Conservation (phyloP, 2,113 vertebrate species). For the Paradoxurus hermaphroditus region DNA sequence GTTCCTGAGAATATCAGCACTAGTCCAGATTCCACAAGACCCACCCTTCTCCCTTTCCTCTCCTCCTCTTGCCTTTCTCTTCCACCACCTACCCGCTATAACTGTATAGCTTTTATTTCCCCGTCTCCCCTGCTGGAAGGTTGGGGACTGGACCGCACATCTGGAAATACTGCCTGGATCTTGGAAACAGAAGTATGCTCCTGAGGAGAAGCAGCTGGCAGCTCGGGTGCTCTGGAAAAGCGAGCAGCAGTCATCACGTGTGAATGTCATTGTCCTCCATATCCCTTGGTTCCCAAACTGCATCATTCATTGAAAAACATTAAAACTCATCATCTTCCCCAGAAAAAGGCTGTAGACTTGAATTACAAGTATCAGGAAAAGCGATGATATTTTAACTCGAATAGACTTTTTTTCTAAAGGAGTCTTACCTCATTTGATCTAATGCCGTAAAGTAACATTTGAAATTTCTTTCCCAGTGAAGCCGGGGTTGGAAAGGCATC, state of each 20-base stretch:
- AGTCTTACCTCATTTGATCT: constrained; percentile 29
- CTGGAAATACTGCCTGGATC: not conserved
- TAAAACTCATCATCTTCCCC: constrained; percentile 24
- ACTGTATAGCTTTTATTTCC: not conserved
- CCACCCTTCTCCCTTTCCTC: not conserved
- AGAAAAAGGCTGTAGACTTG: constrained; percentile 38
- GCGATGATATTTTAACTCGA: constrained; percentile 40
- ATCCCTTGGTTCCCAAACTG: not conserved
- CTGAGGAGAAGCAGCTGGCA: too few species aligned
- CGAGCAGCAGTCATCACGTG: not conserved
- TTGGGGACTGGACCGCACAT: not conserved
- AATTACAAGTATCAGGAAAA: constrained; percentile 51
- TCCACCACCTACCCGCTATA: not conserved
- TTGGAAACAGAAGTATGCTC: not conserved
- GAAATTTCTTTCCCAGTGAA: not conserved
- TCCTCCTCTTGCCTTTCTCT: not conserved
- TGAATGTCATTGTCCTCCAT: not conserved
- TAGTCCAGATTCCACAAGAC: not conserved
- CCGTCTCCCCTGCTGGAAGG: not conserved
- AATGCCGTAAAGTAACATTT: not conserved
- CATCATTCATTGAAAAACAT: constrained; percentile 43
- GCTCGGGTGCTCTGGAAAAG: not conserved
- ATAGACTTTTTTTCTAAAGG: constrained; percentile 17
- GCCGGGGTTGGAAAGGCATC: not conserved
- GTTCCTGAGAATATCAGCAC: not conserved